A percentile compares a stretch with the other conserved stretches of the same genome.
Conservation (phyloP, 2,888 invertebrate genomes). For the Geophilus truncorum region DNA sequence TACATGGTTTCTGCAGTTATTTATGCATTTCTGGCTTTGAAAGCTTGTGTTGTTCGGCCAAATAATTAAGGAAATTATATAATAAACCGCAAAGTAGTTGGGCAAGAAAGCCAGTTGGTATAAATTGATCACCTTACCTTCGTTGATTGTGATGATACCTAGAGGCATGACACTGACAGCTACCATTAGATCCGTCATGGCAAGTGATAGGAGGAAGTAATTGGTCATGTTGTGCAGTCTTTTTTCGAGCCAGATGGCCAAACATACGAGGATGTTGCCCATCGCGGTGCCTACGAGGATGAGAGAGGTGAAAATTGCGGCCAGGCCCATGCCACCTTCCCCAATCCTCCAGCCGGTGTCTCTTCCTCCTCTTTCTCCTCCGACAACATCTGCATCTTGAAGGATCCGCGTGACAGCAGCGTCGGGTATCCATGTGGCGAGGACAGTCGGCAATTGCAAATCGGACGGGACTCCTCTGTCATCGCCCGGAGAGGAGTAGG, state of each 20-base stretch:
- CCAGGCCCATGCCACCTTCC: constrained; percentile 34
- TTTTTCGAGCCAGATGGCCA: constrained; percentile 84
- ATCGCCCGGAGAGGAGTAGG: neutral
- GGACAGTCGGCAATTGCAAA: neutral
- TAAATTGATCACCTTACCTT: constrained; percentile 60
- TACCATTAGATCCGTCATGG: constrained; percentile 88
- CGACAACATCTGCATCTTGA: neutral
- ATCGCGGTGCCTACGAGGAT: constrained; percentile 65
- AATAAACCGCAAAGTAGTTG: neutral
- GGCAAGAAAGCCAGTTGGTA: neutral
- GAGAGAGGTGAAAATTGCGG: constrained; percentile 56
- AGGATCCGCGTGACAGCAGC: neutral
- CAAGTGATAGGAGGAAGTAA: constrained; percentile 87
- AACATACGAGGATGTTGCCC: constrained; percentile 87
- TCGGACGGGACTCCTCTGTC: neutral
- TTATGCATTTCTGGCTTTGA: neutral
- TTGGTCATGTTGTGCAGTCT: constrained; percentile 91
- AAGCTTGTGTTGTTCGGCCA: neutral
- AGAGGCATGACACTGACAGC: constrained; percentile 93
- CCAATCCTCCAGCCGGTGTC: neutral
- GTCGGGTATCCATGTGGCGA: constrained; percentile 3
- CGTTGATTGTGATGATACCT: constrained; percentile 85
- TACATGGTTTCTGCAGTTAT: neutral
- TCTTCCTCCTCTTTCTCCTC: neutral
- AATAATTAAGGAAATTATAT: too few species aligned